phyloP scores from a whole-genome alignment of 2,113 vertebrate species.

The Salvelinus fontinalis region DNA sequence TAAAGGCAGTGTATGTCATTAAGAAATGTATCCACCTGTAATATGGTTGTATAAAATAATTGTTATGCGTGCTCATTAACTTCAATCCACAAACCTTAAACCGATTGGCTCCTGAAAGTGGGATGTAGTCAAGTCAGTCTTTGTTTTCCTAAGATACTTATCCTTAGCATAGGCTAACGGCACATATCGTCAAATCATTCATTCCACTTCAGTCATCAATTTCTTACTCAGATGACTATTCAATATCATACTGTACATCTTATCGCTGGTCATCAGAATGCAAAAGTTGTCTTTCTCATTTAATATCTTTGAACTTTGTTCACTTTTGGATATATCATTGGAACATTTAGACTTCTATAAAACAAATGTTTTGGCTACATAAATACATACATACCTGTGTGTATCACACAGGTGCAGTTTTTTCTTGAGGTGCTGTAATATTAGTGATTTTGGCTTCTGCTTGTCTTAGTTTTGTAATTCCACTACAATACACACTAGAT shows the following conservation, averaged over 20 bases:
- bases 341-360: too few species aligned
- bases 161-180: not conserved
- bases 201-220: too few species aligned
- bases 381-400: too few species aligned
- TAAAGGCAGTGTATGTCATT: constrained; percentile 39
- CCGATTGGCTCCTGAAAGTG: not conserved
- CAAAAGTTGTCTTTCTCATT: too few species aligned
- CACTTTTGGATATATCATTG: too few species aligned
- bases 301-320: not conserved
- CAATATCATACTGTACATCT: too few species aligned
- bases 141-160: not conserved
- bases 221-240: too few species aligned
- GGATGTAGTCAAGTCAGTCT: not conserved
- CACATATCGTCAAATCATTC: not conserved
- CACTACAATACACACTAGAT: too few species aligned
- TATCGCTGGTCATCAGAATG: too few species aligned
- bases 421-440: constrained; percentile 51
- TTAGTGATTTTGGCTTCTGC: constrained; percentile 26
- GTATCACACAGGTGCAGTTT: constrained; percentile 39
- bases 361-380: not conserved
- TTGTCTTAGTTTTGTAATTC: not conserved
- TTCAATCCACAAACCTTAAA: constrained; percentile 38
- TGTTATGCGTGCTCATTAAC: constrained; percentile 8
- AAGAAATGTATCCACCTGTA: constrained; percentile 34
- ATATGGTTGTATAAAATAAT: not conserved